phyloP scores from a whole-genome alignment of 2,797 vertebrate genomes.

The Falco columbarius region DNA sequence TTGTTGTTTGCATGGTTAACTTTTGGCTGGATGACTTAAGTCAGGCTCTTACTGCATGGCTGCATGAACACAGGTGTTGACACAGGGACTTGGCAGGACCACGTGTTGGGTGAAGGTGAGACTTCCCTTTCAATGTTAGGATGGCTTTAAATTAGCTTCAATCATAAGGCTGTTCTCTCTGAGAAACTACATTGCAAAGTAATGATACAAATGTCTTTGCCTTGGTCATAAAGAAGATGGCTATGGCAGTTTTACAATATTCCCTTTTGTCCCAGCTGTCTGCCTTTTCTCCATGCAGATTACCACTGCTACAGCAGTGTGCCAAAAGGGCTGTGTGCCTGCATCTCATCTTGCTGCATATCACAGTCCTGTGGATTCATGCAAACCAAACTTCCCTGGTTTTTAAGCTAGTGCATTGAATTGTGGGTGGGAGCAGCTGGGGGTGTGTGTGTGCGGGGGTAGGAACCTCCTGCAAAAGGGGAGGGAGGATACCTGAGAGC shows the following conservation, averaged over 20 bases:
- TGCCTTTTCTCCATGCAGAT: neutral
- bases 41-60: neutral
- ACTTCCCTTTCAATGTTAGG: neutral
- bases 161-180: neutral
- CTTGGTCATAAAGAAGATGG: neutral
- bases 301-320: neutral
- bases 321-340: neutral
- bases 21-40: neutral
- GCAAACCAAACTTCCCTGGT: neutral
- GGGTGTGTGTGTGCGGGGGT: neutral
- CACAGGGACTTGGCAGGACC: neutral
- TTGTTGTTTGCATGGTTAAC: neutral
- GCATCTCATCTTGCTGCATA: neutral
- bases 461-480: conserved; percentile 7
- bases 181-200: neutral
- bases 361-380: neutral
- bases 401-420: neutral
- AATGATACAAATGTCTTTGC: neutral
- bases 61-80: neutral
- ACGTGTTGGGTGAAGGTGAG: neutral
- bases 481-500: conserved; percentile 13
- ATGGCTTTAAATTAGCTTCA: neutral
- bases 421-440: neutral
- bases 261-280: neutral
- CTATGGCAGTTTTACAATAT: neutral